Evolutionary conservation across 1,140 invertebrate species (phyloP).

Genomic region (Drosophila leontia): DNA sequence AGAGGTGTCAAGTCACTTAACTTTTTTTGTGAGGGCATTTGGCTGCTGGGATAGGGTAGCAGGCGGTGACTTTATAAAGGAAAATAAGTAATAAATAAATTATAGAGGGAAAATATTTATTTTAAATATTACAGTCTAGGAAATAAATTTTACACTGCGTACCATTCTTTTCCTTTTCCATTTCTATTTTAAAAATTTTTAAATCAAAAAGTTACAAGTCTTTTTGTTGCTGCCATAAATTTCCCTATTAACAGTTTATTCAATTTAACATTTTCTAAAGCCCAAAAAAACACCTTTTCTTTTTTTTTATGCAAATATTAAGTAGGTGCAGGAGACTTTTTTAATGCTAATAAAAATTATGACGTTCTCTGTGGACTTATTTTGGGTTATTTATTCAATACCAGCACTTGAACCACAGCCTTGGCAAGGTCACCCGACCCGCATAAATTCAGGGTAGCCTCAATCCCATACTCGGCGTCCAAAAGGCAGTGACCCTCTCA

Average conservation of each 20-base stretch:
- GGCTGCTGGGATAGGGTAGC: too few species aligned
- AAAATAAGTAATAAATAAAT: too few species aligned
- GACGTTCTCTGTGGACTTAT: not conserved
- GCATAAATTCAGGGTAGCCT: slow-evolving; percentile 22
- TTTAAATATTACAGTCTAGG: too few species aligned
- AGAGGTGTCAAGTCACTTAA: slow-evolving; percentile 5
- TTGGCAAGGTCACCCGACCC: slow-evolving; percentile 19
- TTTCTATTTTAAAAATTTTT: too few species aligned
- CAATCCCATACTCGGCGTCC: not conserved
- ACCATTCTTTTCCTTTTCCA: too few species aligned
- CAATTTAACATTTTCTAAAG: not conserved
- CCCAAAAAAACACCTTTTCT: not conserved
- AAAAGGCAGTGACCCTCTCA: not conserved
- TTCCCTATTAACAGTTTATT: not conserved
- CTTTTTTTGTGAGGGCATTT: not conserved
- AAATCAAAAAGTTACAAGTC: too few species aligned
- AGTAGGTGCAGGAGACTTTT: not conserved
- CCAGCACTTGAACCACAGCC: not conserved
- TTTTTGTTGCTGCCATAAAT: not conserved
- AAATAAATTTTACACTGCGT: not conserved
- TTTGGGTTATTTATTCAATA: slow-evolving; percentile 14
- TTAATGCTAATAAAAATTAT: slow-evolving; percentile 11
- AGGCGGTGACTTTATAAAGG: too few species aligned
- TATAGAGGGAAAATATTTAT: too few species aligned
- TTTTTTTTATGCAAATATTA: slow-evolving; percentile 7